phyloP scores from a whole-genome alignment of 2,113 vertebrate genomes.

The Stomatorhinus ivindoensis region DNA sequence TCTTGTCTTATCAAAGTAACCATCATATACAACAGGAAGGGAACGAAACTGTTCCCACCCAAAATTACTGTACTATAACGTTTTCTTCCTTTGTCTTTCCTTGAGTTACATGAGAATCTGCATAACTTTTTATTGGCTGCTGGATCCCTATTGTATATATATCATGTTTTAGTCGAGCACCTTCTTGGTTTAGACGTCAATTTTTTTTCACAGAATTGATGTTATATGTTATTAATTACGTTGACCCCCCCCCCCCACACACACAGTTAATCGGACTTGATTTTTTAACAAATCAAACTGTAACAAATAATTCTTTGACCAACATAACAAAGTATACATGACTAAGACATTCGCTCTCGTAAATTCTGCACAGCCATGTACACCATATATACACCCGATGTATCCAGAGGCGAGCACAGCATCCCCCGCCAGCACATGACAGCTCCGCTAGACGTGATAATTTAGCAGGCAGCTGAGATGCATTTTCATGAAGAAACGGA shows the following conservation, averaged over 20 bases:
- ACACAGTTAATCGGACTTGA: background rate
- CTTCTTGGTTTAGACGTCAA: background rate
- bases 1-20: background rate
- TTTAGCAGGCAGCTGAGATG: background rate
- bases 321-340: background rate
- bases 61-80: background rate
- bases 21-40: background rate
- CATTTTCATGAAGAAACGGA: background rate
- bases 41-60: background rate
- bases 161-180: background rate
- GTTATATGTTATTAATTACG: background rate
- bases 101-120: background rate
- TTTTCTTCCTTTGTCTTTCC: background rate
- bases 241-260: background rate
- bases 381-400: background rate
- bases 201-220: background rate
- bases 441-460: background rate
- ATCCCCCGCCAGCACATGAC: background rate
- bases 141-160: background rate
- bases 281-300: background rate
- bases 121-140: background rate
- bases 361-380: background rate
- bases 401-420: background rate
- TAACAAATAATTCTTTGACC: background rate
- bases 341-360: background rate